These are phyloP conservation scores for Onchidella celtica DNA, from an alignment of 2,888 invertebrate species.

Conservation along the genomic window DNA sequence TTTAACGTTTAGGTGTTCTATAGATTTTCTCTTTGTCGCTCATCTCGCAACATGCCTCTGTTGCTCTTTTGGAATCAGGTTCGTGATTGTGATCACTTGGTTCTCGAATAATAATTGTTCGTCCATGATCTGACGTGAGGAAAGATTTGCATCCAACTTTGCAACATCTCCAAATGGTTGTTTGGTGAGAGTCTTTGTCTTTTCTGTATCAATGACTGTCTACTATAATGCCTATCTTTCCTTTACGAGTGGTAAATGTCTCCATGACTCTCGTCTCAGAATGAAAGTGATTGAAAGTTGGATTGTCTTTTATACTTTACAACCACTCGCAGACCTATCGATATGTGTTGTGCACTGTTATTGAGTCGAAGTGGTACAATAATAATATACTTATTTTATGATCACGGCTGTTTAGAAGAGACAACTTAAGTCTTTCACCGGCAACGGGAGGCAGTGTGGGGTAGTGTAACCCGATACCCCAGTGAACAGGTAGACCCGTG, in stretches of 20 bases:
- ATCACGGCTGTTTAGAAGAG: too few relatives aligned
- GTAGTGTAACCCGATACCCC: too few relatives aligned
- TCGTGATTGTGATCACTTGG: slow-evolving; percentile 2
- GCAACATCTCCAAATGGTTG: neutral
- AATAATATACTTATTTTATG: neutral
- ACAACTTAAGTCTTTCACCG: too few relatives aligned
- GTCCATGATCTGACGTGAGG: neutral
- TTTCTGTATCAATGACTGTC: neutral
- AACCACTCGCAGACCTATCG: neutral
- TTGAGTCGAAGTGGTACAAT: neutral
- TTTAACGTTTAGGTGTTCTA: slow-evolving; percentile 1
- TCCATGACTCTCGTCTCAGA: neutral
- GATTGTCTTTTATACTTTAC: neutral
- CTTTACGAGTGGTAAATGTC: neutral
- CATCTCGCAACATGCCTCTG: slow-evolving; percentile 19
- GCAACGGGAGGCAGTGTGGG: too few relatives aligned
- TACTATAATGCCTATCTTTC: neutral
- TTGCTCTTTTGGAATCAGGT: neutral
- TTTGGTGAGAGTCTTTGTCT: neutral
- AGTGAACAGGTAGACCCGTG: too few relatives aligned
- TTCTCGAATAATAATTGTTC: neutral
- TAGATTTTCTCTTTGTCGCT: neutral
- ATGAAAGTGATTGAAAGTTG: neutral
- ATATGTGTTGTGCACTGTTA: neutral
- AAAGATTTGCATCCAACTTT: neutral